A percentile compares a stretch with the other conserved stretches of the same genome.
Evolutionary conservation across 2,797 vertebrate species (phyloP).

Genomic region (Propithecus perrieri): DNA sequence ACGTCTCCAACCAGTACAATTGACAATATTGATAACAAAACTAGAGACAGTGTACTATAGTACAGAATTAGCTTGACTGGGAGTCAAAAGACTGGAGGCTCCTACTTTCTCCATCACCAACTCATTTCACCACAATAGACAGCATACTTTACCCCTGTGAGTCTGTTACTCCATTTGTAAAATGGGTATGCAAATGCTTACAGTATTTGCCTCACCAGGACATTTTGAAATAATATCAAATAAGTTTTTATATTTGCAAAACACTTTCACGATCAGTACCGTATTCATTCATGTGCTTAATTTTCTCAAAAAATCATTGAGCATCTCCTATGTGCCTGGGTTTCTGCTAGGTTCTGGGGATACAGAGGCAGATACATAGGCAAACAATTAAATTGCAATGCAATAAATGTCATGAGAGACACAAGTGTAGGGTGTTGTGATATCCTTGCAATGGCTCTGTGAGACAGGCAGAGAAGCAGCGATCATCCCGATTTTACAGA

Average conservation of each 20-base stretch:
- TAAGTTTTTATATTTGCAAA: not conserved
- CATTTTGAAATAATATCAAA: not conserved
- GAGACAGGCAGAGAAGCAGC: not conserved
- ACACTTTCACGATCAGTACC: not conserved
- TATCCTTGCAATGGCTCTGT: conserved; percentile 7
- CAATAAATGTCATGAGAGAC: not conserved
- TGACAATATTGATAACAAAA: not conserved
- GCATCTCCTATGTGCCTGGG: not conserved
- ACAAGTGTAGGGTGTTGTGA: not conserved
- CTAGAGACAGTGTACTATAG: not conserved
- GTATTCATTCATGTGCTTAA: not conserved
- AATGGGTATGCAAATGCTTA: not conserved
- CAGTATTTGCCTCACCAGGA: not conserved
- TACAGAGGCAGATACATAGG: not conserved
- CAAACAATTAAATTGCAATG: not conserved
- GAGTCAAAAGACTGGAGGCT: not conserved
- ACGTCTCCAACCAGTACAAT: not conserved
- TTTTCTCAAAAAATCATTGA: not conserved
- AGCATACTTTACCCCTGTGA: not conserved
- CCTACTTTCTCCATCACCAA: not conserved
- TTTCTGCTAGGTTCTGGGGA: conserved; percentile 5
- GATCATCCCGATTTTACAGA: not conserved
- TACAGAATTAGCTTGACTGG: not conserved
- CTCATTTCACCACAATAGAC: not conserved
- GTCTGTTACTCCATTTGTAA: conserved; percentile 2